Evolutionary conservation across 2,113 vertebrate species (phyloP), one percentile per base, ranked within the genome.

Genomic region (Panthera leo): DNA sequence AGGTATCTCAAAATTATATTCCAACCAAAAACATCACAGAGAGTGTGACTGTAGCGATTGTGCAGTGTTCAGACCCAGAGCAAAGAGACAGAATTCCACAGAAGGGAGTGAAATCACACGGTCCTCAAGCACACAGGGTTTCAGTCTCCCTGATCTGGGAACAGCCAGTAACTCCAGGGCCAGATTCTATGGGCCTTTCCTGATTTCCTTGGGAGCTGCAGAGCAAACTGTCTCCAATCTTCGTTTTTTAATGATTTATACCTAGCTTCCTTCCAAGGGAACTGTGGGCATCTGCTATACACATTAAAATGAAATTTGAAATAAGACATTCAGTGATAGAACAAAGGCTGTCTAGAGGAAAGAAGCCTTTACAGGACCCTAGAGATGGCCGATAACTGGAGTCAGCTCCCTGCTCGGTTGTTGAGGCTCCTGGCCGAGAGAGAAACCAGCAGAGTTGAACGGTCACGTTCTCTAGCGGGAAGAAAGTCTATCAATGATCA

Each of bases 1-100:
- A 78, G 78, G 25, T 31, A 48, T 65, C 53, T 85, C 95, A 45
- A 61, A 93, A 92, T 67, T 53, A 79, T n/a, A 79, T 97, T 75
- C 70, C 90, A 93, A 78, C 83, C 36, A 55, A 55, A 97, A 87
- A 58, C 39, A 82, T 68, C 53, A 79, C 5, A 19, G 58, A 61
- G 25, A 29, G 58, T 36, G 55, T 75, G 53, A 68, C 10, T 63
- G 13, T 13, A 45, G 79, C 51, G 18, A n/a, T 2, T 70, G 67
- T 92, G 63, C 55, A 42, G 55, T 4, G 51, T 19, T 63, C 67
- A 16, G 55, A 70, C 29, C 67, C 79, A 80, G 45, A 97, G 93
- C 84, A 86, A 91, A 88, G 16, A 70, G 0, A 82, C 53, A 61
- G 70, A 86, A 67, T 31, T 67, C 73, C 39, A 5, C 18, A 9